A percentile compares a stretch with the other conserved stretches of the same genome.
Evolutionary conservation across 2,113 vertebrate genomes (phyloP).

Genomic region (Tricholaema leucomelas): DNA sequence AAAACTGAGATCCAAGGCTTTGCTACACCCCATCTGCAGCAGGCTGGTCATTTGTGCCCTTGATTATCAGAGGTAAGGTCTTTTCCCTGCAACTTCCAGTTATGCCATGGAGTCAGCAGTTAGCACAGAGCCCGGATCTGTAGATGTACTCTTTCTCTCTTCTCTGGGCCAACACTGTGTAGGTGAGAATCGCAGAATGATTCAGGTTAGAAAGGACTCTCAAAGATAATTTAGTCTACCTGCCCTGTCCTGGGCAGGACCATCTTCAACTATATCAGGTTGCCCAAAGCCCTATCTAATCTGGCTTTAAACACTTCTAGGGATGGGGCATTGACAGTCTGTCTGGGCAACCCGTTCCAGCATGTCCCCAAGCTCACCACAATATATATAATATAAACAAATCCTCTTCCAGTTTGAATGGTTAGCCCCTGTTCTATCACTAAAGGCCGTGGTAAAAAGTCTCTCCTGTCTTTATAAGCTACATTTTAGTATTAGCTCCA

Average conservation of each 20-base stretch:
- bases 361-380: rapidly evolving
- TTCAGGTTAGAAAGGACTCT: neutral
- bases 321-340: neutral
- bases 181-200: neutral
- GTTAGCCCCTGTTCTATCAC: too few species aligned
- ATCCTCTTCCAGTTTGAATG: neutral
- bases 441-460: neutral
- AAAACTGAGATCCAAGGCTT: neutral
- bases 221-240: neutral
- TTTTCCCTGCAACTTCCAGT: neutral
- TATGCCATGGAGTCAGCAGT: neutral
- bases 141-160: neutral
- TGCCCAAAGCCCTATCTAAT: neutral
- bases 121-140: neutral
- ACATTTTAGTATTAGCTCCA: neutral
- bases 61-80: neutral
- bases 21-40: neutral
- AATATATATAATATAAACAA: neutral
- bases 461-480: neutral
- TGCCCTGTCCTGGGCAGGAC: neutral
- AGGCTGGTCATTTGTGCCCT: neutral
- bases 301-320: neutral
- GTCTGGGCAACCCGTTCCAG: neutral
- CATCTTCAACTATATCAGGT: neutral
- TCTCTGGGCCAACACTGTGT: neutral